Evolutionary conservation across 2,888 invertebrate species (phyloP).

Genomic region (Epinotia brunnichana): DNA sequence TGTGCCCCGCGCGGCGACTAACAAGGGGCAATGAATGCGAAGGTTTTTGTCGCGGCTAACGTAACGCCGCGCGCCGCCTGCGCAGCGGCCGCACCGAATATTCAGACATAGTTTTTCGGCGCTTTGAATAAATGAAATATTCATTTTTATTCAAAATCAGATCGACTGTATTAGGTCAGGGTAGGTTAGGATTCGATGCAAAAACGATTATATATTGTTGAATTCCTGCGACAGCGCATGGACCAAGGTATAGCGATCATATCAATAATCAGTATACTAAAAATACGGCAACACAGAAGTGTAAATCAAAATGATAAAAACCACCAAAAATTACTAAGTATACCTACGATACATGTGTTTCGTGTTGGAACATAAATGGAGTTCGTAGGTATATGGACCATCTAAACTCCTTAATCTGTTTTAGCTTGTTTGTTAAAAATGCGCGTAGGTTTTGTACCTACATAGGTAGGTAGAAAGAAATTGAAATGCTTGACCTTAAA

Average conservation of each 20-base stretch:
- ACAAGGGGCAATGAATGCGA: conserved; percentile 60
- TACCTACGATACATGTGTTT: neutral
- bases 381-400: too few species aligned
- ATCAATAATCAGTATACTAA: conserved; percentile 12
- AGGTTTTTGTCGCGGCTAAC: conserved; percentile 65
- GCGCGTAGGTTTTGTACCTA: neutral
- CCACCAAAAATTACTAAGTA: neutral
- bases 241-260: conserved; percentile 22
- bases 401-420: too few species aligned
- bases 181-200: conserved; percentile 28
- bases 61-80: conserved; percentile 46
- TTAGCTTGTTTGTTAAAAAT: too few species aligned
- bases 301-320: neutral
- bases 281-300: neutral
- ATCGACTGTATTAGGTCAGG: conserved; percentile 42
- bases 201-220: conserved; percentile 36
- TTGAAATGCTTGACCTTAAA: too few species aligned
- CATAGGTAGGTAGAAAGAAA: too few species aligned
- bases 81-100: conserved; percentile 50
- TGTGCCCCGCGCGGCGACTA: conserved; percentile 45
- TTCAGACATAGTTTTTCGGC: conserved; percentile 60
- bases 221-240: conserved; percentile 19
- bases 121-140: conserved; percentile 75
- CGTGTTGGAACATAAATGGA: too few species aligned
- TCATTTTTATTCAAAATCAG: conserved; percentile 56